Percentiles rank a stretch among this genome's conserved stretches.
Conservation (phyloP, 2,113 vertebrate genomes). For the Emydocephalus ijimae region DNA sequence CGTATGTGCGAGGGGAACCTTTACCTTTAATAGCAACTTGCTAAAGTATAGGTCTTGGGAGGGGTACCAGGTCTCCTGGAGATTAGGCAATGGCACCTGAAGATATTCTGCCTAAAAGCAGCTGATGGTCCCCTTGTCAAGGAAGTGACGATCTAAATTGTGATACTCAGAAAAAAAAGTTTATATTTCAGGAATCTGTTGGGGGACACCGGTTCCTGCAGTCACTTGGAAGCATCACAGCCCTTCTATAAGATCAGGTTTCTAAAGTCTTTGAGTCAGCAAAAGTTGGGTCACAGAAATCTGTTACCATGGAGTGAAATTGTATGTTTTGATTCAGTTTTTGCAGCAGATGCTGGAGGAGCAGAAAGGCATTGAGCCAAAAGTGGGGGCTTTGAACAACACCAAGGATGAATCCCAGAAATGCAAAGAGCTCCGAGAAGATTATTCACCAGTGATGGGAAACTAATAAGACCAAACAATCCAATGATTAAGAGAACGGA, state of each 20-base stretch:
- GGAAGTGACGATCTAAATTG: not conserved
- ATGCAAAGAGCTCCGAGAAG: slow-evolving; percentile 7
- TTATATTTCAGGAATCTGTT: not conserved
- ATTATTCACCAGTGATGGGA: not conserved
- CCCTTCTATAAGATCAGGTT: not conserved
- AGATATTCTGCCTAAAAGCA: not conserved
- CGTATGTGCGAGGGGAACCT: no score
- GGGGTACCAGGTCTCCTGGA: not conserved
- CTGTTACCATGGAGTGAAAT: not conserved
- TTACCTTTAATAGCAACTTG: no score
- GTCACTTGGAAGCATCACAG: not conserved
- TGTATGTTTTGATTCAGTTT: slow-evolving; percentile 36
- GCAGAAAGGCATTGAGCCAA: not conserved
- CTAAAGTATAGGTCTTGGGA: no score
- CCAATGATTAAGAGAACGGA: not conserved
- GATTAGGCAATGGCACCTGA: not conserved
- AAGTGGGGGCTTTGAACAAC: not conserved
- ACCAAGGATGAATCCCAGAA: slow-evolving; percentile 8
- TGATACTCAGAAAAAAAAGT: not conserved
- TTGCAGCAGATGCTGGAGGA: slow-evolving; percentile 27
- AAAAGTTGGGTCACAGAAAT: not conserved
- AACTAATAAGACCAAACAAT: not conserved
- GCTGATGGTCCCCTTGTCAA: not conserved
- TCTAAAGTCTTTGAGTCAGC: not conserved
- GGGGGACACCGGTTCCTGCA: not conserved